A percentile compares a stretch with the other conserved stretches of the same genome.
These are phyloP conservation scores for Timema cristinae DNA, from an alignment of 2,888 invertebrate genomes.

Conservation along the genomic window DNA sequence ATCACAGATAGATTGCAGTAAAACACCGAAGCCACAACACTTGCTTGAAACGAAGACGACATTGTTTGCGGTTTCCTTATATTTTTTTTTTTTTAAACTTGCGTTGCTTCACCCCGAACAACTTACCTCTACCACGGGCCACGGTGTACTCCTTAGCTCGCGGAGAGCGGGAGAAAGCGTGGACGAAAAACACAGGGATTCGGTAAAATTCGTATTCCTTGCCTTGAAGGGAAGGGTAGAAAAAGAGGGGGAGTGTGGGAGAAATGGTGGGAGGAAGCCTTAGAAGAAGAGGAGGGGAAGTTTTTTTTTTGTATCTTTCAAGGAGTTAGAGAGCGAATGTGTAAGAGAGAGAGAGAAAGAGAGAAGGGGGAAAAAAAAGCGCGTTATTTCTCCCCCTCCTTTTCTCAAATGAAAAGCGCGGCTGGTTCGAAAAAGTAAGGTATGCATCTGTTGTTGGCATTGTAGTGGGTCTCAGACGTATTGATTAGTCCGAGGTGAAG, in stretches of 20 bases:
- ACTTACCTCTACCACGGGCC: constrained; percentile 25
- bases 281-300: not conserved
- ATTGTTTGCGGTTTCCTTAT: not conserved
- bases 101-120: constrained; percentile 10
- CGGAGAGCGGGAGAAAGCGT: constrained; percentile 46
- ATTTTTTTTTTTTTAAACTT: not conserved
- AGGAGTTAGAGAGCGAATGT: constrained; percentile 21
- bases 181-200: constrained; percentile 38
- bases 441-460: too few species aligned
- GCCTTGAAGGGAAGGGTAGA: too few species aligned
- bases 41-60: constrained; percentile 23
- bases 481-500: too few species aligned
- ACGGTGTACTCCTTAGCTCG: constrained; percentile 29
- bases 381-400: too few species aligned
- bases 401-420: too few species aligned
- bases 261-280: not conserved
- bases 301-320: constrained; percentile 7
- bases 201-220: constrained; percentile 13
- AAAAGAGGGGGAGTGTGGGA: too few species aligned
- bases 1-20: constrained; percentile 27
- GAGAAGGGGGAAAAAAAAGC: too few species aligned
- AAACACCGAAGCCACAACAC: constrained; percentile 22
- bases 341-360: constrained; percentile 5
- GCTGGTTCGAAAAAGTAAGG: too few species aligned
- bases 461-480: too few species aligned